Conservation (phyloP, 2,888 invertebrate species). For the Alloscopus bannaensis region DNA sequence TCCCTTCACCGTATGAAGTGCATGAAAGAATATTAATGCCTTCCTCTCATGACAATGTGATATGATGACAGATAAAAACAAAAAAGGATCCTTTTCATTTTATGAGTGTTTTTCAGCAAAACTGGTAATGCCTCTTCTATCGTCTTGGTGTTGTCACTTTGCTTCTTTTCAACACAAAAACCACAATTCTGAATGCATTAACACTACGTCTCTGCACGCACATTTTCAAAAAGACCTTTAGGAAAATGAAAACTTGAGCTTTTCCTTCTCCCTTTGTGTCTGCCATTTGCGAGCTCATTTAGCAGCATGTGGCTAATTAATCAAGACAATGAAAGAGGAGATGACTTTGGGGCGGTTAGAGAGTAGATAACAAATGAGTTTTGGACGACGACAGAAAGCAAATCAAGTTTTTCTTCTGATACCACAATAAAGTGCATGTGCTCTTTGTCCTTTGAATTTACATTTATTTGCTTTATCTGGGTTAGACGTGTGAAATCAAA, state of each 20-base stretch:
- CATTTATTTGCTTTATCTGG: no score
- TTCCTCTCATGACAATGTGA: no score
- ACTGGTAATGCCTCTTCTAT: neutral
- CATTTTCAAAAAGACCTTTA: neutral
- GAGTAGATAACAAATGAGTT: no score
- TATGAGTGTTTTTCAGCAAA: no score
- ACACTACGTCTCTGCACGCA: neutral
- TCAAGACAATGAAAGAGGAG: slow-evolving; percentile 35
- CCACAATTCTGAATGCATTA: neutral
- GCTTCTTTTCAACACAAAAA: no score
- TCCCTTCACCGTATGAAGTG: no score
- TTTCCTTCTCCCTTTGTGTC: slow-evolving; percentile 17
- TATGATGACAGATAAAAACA: no score
- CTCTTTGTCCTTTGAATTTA: no score
- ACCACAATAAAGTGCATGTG: no score
- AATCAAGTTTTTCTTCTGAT: neutral
- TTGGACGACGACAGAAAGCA: neutral
- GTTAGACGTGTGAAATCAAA: neutral
- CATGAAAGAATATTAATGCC: no score
- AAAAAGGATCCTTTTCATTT: no score
- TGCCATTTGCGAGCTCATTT: slow-evolving; percentile 42
- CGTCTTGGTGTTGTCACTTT: slow-evolving; percentile 7
- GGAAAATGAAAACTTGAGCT: neutral
- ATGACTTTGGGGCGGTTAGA: neutral
- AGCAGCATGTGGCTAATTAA: slow-evolving; percentile 44